Evolutionary conservation across 2,888 invertebrate genomes (phyloP).

Genomic region (Neocrepidodera transversa): DNA sequence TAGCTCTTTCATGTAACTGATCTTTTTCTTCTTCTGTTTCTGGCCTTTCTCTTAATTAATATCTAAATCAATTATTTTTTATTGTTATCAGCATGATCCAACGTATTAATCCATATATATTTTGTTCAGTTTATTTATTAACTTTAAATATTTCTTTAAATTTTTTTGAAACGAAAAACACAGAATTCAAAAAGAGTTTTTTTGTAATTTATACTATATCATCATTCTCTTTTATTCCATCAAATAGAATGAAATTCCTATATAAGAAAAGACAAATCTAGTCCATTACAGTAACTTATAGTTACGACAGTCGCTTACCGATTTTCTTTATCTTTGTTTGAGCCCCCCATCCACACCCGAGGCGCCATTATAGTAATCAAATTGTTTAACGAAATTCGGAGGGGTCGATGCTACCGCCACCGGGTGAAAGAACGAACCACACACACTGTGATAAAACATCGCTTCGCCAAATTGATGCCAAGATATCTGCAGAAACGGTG

Average conservation of each 20-base stretch:
- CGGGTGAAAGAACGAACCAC: conserved; percentile 37
- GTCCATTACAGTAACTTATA: conserved; percentile 3
- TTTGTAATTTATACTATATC: no score
- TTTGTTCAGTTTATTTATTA: no score
- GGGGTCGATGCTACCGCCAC: conserved; percentile 22
- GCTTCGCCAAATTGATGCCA: conserved; percentile 37
- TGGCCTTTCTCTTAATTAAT: no score
- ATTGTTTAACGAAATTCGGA: conserved; percentile 44
- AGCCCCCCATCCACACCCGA: conserved; percentile 30
- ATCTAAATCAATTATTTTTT: no score
- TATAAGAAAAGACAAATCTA: conserved; percentile 4
- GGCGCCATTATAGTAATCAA: conserved; percentile 46
- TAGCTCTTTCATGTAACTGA: no score
- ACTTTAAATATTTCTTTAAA: no score
- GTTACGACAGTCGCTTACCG: conserved; percentile 5
- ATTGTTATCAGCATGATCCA: no score
- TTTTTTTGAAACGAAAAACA: no score
- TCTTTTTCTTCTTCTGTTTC: no score
- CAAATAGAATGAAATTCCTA: background rate
- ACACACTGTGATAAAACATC: conserved; percentile 36
- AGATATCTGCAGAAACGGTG: conserved; percentile 34
- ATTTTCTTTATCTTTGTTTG: conserved; percentile 13
- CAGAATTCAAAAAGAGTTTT: no score
- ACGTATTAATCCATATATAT: no score
- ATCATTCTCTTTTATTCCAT: no score